Percentiles rank a stretch among this genome's conserved stretches.
These are phyloP conservation scores for Neotragus moschatus DNA, from an alignment of 2,113 vertebrate genomes.

Conservation along the genomic window DNA sequence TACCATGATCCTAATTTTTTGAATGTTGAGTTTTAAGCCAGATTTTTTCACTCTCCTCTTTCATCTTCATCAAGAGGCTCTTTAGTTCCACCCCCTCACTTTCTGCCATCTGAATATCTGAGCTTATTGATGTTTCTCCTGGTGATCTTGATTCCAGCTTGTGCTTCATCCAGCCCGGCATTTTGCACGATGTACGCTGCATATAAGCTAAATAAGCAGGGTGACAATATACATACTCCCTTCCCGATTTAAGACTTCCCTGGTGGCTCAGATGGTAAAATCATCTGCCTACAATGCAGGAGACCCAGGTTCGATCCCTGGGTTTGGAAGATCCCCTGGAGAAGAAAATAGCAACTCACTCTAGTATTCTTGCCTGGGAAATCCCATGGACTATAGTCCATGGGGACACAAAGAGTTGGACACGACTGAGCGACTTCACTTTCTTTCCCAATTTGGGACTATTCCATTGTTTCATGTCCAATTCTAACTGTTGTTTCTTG, in stretches of 20 bases:
- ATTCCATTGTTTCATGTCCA: background rate
- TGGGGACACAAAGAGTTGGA: accelerated
- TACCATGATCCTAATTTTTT: background rate
- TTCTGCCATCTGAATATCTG: background rate
- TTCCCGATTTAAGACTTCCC: background rate
- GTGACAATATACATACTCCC: background rate
- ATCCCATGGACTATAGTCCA: background rate
- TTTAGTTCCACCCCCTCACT: background rate
- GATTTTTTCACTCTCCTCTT: background rate
- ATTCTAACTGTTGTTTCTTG: background rate
- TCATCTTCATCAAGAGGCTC: background rate
- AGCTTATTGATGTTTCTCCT: background rate
- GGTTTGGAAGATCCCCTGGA: background rate
- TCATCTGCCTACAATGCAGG: background rate
- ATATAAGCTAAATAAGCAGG: background rate
- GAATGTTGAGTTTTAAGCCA: background rate
- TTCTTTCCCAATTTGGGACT: background rate
- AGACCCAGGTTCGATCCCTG: accelerated
- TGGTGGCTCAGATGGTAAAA: background rate
- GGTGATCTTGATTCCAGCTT: background rate
- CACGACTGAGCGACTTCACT: background rate
- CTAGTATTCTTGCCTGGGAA: background rate
- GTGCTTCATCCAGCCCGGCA: background rate
- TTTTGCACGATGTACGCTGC: accelerated
- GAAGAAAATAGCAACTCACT: background rate